Evolutionary conservation across 2,888 invertebrate species (phyloP), one percentile per base, ranked within the genome.

Genomic region (Drosophila fulvimacula): DNA sequence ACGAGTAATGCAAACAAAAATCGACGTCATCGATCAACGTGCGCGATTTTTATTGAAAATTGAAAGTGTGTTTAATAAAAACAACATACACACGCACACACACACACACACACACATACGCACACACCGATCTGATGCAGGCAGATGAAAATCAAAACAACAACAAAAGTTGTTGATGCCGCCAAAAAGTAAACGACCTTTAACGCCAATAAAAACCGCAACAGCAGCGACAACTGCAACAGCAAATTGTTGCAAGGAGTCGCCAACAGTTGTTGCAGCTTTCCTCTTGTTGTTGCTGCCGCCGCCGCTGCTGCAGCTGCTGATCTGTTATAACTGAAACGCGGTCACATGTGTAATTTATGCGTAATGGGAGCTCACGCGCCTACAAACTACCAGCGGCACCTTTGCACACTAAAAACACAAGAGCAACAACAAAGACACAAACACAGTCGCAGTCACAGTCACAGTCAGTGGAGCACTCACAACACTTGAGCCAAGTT

Each of bases 171-270:
- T 82, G 88, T 83, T 87, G 82, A 88, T 88, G 81, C 78, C 79
- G 89, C 90, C 91, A 83, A 91, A 91, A 91, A 91, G 91, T 91
- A 90, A 90, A 91, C 91, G 91, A 90, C 91, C 91, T 91, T 91
- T 91, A 89, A 76, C 79, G 87, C 90, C 91, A 89, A 90, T 90
- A 84, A 90, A 88, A 86, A 82, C 59, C 68, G 71, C 69, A 71
- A 63, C 65, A 64, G n/a, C 63, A 65, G 24, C 56, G 52, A 58
- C 63, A 77, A 77, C 74, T 71, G 52, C 66, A 69, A 59, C 68
- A 71, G 73, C 67, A 87, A 81, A 84, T 48, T 48, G 73, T 71
- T 74, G 82, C 75, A 76, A 64, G 46, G 46, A 48, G 46, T 48
- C 46, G 46, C 27, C 79, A 81, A 73, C 65, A 44, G 69, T 66